Conservation (phyloP, 2,888 invertebrate genomes). For the Sesia bembeciformis region DNA sequence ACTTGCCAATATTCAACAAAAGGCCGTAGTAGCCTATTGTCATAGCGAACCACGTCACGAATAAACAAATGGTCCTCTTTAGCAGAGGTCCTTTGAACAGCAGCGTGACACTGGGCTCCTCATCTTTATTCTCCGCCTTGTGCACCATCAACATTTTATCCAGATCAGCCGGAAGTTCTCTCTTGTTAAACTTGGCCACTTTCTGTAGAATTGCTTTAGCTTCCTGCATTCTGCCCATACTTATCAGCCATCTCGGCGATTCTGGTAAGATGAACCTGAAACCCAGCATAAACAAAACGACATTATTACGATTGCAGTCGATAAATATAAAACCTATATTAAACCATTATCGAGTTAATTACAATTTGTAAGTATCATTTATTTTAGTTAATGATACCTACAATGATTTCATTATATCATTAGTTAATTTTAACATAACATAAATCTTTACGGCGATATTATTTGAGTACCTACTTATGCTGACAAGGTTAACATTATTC, state of each 20-base stretch:
- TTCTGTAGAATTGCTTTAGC: conserved; percentile 78
- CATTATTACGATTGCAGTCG: no score
- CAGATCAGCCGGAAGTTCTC: conserved; percentile 77
- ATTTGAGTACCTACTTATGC: no score
- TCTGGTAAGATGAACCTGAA: conserved; percentile 84
- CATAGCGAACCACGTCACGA: conserved; percentile 84
- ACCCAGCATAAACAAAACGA: conserved; percentile 5
- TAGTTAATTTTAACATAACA: no score
- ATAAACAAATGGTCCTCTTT: conserved; percentile 80
- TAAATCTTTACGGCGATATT: no score
- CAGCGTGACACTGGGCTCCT: conserved; percentile 75
- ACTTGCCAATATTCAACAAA: conserved; percentile 80
- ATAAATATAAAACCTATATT: no score
- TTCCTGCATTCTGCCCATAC: conserved; percentile 81
- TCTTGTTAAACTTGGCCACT: conserved; percentile 79
- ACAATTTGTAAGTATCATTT: no score
- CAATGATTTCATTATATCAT: no score
- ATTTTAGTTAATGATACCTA: no score
- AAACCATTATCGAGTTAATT: no score
- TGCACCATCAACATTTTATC: conserved; percentile 79
- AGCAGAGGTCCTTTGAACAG: conserved; percentile 79
- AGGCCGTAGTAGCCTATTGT: conserved; percentile 86
- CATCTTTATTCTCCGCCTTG: conserved; percentile 49
- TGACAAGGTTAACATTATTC: no score
- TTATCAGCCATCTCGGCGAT: conserved; percentile 85